Conservation (phyloP, 2,113 vertebrate genomes). For the Leptosomus discolor region DNA sequence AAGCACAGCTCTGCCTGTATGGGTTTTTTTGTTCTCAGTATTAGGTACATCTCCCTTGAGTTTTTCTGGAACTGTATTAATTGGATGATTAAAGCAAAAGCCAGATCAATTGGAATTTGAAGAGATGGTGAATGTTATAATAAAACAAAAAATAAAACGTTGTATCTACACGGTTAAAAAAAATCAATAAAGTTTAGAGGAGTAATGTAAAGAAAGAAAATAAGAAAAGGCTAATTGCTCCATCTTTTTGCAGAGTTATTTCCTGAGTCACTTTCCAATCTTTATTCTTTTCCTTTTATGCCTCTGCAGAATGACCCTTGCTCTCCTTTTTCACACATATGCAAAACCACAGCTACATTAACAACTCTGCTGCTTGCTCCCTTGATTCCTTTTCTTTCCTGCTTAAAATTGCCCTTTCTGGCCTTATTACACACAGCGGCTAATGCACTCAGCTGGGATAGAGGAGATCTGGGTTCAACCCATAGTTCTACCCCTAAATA, state of each 20-base stretch:
- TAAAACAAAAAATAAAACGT: conserved; percentile 20
- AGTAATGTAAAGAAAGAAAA: conserved; percentile 47
- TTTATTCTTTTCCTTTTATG: conserved; percentile 50
- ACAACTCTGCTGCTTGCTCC: conserved; percentile 2
- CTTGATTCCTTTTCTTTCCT: conserved; percentile 30
- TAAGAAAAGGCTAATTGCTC: conserved; percentile 53
- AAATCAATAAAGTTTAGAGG: conserved; percentile 46
- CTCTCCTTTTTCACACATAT: conserved; percentile 43
- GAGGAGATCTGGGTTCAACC: not conserved
- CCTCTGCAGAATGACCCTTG: conserved; percentile 33
- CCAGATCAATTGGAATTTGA: conserved; percentile 43
- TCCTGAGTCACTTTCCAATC: conserved; percentile 42
- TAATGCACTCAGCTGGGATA: conserved; percentile 4
- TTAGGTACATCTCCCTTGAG: conserved; percentile 57
- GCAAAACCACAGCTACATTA: conserved; percentile 45
- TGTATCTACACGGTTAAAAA: conserved; percentile 29
- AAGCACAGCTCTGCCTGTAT: conserved; percentile 1
- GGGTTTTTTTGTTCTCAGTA: conserved; percentile 20
- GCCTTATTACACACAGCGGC: not conserved
- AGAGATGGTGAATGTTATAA: conserved; percentile 19
- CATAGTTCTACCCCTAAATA: conserved; percentile 23
- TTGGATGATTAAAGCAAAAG: conserved; percentile 64
- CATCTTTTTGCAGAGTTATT: conserved; percentile 51
- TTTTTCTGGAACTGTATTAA: conserved; percentile 50
- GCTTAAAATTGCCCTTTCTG: conserved; percentile 38